Percentiles rank a stretch among this genome's conserved stretches.
Evolutionary conservation across 2,797 vertebrate species (phyloP).

Genomic region (Zenarchopterus dispar): DNA sequence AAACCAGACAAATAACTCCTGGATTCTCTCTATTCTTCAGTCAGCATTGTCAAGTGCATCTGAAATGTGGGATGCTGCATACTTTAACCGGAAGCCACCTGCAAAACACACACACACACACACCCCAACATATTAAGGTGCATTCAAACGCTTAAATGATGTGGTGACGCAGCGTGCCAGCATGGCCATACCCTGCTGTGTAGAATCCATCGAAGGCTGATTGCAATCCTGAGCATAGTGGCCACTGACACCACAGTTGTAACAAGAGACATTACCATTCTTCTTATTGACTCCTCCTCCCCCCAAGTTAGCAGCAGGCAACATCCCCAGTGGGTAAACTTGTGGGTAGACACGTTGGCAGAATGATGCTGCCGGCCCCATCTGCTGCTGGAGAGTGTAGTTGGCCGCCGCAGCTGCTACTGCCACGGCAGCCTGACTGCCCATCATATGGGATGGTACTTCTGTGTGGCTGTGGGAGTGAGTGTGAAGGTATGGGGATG

Average conservation of each 20-base stretch:
- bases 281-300: constrained; percentile 90
- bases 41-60: constrained; percentile 92
- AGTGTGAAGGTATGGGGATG: constrained; percentile 86
- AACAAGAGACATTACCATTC: constrained; percentile 91
- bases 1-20: constrained; percentile 17
- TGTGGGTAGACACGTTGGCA: constrained; percentile 86
- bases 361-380: constrained; percentile 88
- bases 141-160: not conserved
- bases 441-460: constrained; percentile 83
- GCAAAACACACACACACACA: constrained; percentile 27
- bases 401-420: constrained; percentile 67
- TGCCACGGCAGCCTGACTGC: constrained; percentile 78
- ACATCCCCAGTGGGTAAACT: constrained; percentile 85
- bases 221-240: constrained; percentile 96
- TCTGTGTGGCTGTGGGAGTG: constrained; percentile 82
- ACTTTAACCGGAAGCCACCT: constrained; percentile 96
- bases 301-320: constrained; percentile 82
- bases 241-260: constrained; percentile 92
- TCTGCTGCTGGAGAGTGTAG: constrained; percentile 92
- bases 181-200: constrained; percentile 85
- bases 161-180: no score
- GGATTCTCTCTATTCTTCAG: constrained; percentile 74
- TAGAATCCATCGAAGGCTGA: constrained; percentile 91
- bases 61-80: constrained; percentile 88
- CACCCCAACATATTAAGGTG: not conserved